Evolutionary conservation across 2,888 invertebrate genomes (phyloP), one percentile per base, ranked within the genome.

Genomic region (Phania funesta): DNA sequence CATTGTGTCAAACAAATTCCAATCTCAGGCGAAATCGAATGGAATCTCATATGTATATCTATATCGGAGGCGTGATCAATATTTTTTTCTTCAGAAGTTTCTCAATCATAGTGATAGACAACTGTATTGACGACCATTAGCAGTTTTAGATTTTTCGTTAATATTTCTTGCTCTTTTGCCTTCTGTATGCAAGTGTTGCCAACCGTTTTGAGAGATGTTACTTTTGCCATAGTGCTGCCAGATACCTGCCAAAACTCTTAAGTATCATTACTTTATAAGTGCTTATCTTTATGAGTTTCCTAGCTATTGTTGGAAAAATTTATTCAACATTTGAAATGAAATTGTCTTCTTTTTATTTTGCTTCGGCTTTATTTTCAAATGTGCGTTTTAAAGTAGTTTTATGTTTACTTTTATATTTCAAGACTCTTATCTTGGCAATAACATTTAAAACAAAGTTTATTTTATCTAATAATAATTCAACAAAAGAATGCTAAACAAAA

Each of bases 381-480:
- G 22, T 22, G 8, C n/a, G 9, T 38, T 38, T 58, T 20, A n/a
- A n/a, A n/a, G n/a, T n/a, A n/a, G n/a, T n/a, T n/a, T n/a, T 22
- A 41, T 44, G 9, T 18, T 44, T 44, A n/a, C 9, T 46, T 50
- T 50, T 65, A 65, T 18, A 16, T 35, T 11, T 16, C 16, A 56
- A 70, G 32, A 29, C 18, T 29, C 22, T 46, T 50, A 50, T 60
- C n/a, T 18, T 16, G 18, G 11, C 16, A 24, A 41, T 24, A 58
- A 48, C 22, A 48, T 35, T 71, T 60, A n/a, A 13, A 64, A 60
- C 0, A 71, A 60, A 50, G 16, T 60, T 38, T 54, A n/a, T 20
- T 52, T 46, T 35, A 13, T 35, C 32, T 56, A 46, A 58, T 48
- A 58, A 35, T 18, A 29, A n/a, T 16, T 38, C 24, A 60, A n/a